Base-by-base conservation (phyloP, 2,113 vertebrate species). In the Lethenteron reissneri region DNA sequence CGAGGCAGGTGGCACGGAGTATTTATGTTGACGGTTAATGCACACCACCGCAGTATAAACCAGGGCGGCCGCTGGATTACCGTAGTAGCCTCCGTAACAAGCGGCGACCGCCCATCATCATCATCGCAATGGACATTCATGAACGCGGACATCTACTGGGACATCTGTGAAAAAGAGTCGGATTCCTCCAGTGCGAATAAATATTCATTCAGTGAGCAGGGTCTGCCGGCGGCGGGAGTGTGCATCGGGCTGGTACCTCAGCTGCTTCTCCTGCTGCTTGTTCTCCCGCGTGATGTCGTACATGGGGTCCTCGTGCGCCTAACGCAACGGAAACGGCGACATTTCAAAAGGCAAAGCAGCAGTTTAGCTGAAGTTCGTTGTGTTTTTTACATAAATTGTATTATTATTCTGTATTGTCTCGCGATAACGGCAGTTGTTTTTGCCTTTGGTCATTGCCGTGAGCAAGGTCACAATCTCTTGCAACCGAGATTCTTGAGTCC, bases 291-390 rank as follows among this genome's bases (percentile, higher is more conserved):
- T 89, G 72, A 92, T 80, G 76, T 94, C 88, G 3, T 94, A 96
- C 92, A 92, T 95, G 25, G 90, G 90, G 76, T 95, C 92, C 83
- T 95, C 92, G 12, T 94, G 90, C 72, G 90, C 92, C 92, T 96
- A 70, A 75, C 71, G 59, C 72, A 56, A n/a, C 19, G 15, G 71
- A 14, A 57, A 56, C 12, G 58, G 59, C 58, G 70, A 9, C 12
- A 15, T 15, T 15, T 64, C 14, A 8, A 64, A 64, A 64, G 14
- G 14, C 60, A 64, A 19, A 64, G 4, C 4, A 64, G 6, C 60
- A 64, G 6, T 8, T 64, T 19, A 64, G 14, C 60, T 64, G 14
- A 15, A 15, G 14, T 64, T 64, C 17, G 60, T 14, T 14, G 60
- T 14, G 4, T 19, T 15, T 64, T 19, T 15, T 64, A 64, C 14